Base-by-base conservation (phyloP, 2,888 invertebrate genomes). In the Cataglyphis cursor region DNA sequence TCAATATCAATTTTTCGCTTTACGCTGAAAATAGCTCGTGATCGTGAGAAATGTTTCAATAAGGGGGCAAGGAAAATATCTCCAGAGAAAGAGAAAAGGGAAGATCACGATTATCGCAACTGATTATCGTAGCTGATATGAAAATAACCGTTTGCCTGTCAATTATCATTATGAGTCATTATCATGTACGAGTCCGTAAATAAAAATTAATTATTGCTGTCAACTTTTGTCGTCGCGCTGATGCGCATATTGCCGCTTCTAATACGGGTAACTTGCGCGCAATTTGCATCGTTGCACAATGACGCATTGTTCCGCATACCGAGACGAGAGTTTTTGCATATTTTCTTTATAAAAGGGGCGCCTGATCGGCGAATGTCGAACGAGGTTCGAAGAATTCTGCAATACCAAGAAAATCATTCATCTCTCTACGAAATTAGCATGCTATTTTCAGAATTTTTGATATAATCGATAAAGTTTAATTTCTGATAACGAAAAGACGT, bases 271-370 rank as follows among this genome's bases (percentile, higher is more conserved):
- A 31, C 15, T n/a, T 10, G 64, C 15, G 41, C 54, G 41, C 51
- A 41, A 68, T 68, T 78, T 82, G 59, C 65, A 70, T 82, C 75
- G 57, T 10, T 9, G 28, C n/a, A 85, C 78, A 73, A 85, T 68
- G 38, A 81, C 68, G 54, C 76, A 74, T 84, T 81, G 82, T 82
- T 80, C 10, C 57, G 66, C 57, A 51, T 15, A 18, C n/a, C 68
- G 68, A 66, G 38, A 41, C 8, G 38, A 28, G 28, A 61, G 59
- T 28, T 59, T 62, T 41, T 62, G 51, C 64, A 66, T 75, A 72
- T 75, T 82, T 61, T 12, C n/a, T 81, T 65, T 24, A 24, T 44
- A 54, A 73, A 62, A 64, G 21, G 12, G 9, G 12, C 21, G 38
- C 28, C 41, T 0, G n/a, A 38, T 31, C 59, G 61, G 48, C 61